Conservation (phyloP, 2,113 vertebrate genomes). For the Tonatia bakeri region DNA sequence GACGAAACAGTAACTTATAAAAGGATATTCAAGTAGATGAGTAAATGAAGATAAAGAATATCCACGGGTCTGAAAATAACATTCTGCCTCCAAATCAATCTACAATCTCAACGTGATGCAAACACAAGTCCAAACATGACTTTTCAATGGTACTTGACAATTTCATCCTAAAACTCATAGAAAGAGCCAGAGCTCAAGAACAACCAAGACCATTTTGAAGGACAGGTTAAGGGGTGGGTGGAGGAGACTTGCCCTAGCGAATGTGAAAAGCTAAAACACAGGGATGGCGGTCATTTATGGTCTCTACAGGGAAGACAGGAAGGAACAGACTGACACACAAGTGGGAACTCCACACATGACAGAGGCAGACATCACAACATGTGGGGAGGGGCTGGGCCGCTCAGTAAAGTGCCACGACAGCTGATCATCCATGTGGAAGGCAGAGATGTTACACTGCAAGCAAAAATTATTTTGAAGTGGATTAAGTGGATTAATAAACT, state of each 20-base stretch:
- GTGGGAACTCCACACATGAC: background rate
- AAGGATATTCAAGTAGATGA: background rate
- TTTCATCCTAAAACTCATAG: background rate
- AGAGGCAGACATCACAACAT: background rate
- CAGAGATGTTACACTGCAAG: background rate
- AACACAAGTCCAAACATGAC: background rate
- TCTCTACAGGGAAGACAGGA: background rate
- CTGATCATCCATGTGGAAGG: background rate
- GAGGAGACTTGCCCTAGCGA: background rate
- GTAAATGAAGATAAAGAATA: background rate
- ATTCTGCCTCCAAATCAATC: background rate
- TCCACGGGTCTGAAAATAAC: background rate
- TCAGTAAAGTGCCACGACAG: background rate
- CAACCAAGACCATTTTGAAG: constrained; percentile 1
- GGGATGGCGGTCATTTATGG: background rate
- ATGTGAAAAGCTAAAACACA: background rate
- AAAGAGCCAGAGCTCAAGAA: background rate
- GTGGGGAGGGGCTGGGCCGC: background rate
- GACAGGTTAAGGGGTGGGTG: background rate
- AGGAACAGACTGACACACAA: background rate
- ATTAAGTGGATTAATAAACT: background rate
- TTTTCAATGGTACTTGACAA: background rate
- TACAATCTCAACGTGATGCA: background rate
- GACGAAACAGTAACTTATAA: background rate
- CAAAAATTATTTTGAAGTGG: background rate